These are phyloP conservation scores for Stenodema calcarata DNA, from an alignment of 2,888 invertebrate genomes.

Conservation along the genomic window DNA sequence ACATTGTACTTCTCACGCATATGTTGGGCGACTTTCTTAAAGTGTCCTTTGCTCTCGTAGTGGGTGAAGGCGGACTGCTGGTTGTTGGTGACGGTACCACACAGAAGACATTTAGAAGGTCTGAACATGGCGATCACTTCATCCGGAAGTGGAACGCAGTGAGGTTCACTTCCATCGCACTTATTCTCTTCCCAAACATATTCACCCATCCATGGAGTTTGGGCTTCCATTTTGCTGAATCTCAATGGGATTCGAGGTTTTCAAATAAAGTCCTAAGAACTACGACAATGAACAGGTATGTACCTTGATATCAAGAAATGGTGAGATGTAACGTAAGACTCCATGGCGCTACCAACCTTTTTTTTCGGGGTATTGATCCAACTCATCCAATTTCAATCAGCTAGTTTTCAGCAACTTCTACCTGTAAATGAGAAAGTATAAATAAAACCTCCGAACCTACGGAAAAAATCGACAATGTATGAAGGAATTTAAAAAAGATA, in stretches of 20 bases:
- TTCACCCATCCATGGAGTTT: constrained; percentile 22
- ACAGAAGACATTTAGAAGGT: constrained; percentile 9
- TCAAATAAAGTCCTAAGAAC: neutral
- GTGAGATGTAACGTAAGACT: neutral
- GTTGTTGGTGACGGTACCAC: neutral
- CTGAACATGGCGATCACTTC: constrained; percentile 20
- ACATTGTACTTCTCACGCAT: constrained; percentile 17
- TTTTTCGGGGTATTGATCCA: neutral
- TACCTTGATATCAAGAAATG: neutral
- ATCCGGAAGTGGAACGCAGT: constrained; percentile 11
- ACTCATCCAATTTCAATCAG: neutral
- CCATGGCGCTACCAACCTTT: neutral
- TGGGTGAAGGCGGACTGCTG: neutral
- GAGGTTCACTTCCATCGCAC: neutral
- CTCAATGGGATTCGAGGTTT: neutral
- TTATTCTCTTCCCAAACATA: constrained; percentile 24
- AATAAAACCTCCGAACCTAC: neutral
- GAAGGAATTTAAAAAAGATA: neutral
- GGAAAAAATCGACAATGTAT: neutral
- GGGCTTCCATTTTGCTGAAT: neutral
- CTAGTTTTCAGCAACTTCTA: neutral
- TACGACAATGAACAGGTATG: neutral
- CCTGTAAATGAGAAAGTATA: neutral
- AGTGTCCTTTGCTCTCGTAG: constrained; percentile 30
- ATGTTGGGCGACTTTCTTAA: constrained; percentile 10